Evolutionary conservation across 2,797 vertebrate genomes (phyloP), one percentile per base, ranked within the genome.

Genomic region (Caiman crocodilus): DNA sequence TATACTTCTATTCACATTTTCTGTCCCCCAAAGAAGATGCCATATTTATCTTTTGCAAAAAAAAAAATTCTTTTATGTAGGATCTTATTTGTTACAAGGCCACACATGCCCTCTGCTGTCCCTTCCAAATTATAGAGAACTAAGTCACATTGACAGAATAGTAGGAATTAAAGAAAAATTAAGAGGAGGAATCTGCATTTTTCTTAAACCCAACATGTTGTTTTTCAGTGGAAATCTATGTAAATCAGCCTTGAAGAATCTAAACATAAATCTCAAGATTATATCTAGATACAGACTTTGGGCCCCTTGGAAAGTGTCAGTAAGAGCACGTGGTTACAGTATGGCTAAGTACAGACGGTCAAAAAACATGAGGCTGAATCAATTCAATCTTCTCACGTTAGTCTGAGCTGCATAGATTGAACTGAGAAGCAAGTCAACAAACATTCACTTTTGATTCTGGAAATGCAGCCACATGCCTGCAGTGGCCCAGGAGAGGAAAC

Each of bases 51-150:
- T 1, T 21, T 81, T 65, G 56, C 28, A 60, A 79, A 90, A 93
- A 83, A 35, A 5, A 35, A 35, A 35, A 35, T 30, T 84, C 32
- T 90, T 3, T 69, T 4, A 11, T 82, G 94, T 9, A 74, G 59
- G 14, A 71, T 26, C 81, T 92, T 83, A 73, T 74, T 92, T 17
- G 59, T 95, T 88, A 32, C 60, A 93, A 96, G 94, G 79, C 57
- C 93, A 94, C 92, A 94, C 85, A 77, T 96, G 96, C 95, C 96
- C 95, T 97, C 96, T 97, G 85, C 95, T 96, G 93, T 97, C 93
- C 82, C 89, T 96, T 95, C 35, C 79, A 79, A 55, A 90, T 42
- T 84, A 20, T 75, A 35, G 69, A 20, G 50, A 81, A 56, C 42
- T 50, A 87, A 85, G n/a, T 60, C 2, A 59, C 65, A 21, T 42